phyloP scores from a whole-genome alignment of 2,113 vertebrate species.

The Mustela nigripes region DNA sequence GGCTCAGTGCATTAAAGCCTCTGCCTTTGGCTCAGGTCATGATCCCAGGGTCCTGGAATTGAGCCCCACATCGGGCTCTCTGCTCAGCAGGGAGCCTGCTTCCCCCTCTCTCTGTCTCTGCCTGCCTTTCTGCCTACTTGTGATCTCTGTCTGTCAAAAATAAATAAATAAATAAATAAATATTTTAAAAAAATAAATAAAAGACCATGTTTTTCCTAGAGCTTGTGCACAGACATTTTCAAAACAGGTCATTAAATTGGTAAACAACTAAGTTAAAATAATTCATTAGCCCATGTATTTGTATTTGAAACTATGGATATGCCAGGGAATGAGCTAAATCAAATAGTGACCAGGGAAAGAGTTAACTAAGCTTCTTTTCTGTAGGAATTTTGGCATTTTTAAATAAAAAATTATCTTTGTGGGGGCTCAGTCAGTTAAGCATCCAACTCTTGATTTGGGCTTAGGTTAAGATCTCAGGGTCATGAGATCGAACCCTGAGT shows the following conservation, averaged over 20 bases:
- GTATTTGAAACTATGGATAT: neutral
- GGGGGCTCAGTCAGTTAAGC: neutral
- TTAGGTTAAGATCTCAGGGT: neutral
- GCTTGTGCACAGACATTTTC: neutral
- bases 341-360: neutral
- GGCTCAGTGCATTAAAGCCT: too few species aligned
- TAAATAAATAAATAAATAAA: too few species aligned
- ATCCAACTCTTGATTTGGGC: neutral
- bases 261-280: neutral
- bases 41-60: too few species aligned
- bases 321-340: neutral
- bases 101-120: too few species aligned
- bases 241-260: neutral
- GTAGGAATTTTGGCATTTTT: neutral
- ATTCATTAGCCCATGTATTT: neutral
- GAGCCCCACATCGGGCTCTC: too few species aligned
- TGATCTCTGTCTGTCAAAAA: too few species aligned
- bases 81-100: too few species aligned
- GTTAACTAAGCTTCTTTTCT: neutral
- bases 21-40: too few species aligned
- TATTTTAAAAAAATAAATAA: too few species aligned
- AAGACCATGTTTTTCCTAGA: neutral
- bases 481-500: neutral
- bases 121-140: too few species aligned
- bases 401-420: neutral